A percentile compares a stretch with the other conserved stretches of the same genome.
Evolutionary conservation across 1,140 invertebrate genomes (phyloP).

Genomic region (Telenomus remus): DNA sequence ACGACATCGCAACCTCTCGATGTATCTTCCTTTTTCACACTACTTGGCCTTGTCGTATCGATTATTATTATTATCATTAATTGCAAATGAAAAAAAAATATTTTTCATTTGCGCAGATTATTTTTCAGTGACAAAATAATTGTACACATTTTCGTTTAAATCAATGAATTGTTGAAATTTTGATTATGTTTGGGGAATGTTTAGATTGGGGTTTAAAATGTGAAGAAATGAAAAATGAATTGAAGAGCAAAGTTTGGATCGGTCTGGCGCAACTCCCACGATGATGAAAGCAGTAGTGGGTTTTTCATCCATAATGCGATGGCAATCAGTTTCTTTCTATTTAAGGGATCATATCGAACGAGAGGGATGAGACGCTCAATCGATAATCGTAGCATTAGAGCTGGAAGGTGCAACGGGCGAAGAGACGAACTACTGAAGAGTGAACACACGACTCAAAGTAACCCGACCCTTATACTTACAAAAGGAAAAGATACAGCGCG

Average conservation of each 20-base stretch:
- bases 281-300: constrained; percentile 18
- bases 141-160: too few relatives aligned
- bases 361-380: constrained; percentile 9
- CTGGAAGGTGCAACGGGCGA: constrained; percentile 52
- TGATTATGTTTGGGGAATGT: too few relatives aligned
- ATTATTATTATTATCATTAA: neutral
- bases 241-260: too few relatives aligned
- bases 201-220: too few relatives aligned
- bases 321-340: constrained; percentile 44
- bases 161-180: too few relatives aligned
- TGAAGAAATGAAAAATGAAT: too few relatives aligned
- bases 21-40: constrained; percentile 6
- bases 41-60: neutral
- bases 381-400: constrained; percentile 37
- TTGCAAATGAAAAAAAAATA: too few relatives aligned
- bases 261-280: constrained; percentile 1
- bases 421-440: constrained; percentile 69
- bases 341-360: constrained; percentile 36
- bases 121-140: too few relatives aligned
- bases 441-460: constrained; percentile 74
- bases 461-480: constrained; percentile 64
- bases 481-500: constrained; percentile 46
- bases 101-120: too few relatives aligned
- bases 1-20: constrained; percentile 19
- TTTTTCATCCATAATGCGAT: constrained; percentile 22